Evolutionary conservation across 2,888 invertebrate species (phyloP).

Genomic region (Limnephilus auricula): DNA sequence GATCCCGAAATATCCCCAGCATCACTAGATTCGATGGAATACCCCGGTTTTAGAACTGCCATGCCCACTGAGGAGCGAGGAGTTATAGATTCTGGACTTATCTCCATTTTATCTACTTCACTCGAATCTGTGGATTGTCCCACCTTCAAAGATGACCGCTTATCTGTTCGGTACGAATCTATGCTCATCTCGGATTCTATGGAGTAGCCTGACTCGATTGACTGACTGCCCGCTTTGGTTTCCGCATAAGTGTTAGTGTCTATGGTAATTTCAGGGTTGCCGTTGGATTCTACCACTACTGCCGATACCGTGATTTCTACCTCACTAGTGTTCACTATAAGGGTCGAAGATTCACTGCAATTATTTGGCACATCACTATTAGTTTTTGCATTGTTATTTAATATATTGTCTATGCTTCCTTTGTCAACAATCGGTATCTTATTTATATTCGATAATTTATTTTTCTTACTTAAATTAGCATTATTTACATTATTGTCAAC

Average conservation of each 20-base stretch:
- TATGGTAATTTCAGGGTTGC: slow-evolving; percentile 77
- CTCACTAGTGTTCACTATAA: slow-evolving; percentile 58
- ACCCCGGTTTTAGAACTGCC: slow-evolving; percentile 77
- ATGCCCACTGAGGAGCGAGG: slow-evolving; percentile 74
- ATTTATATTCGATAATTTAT: slow-evolving; percentile 61
- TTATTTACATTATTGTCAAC: slow-evolving; percentile 66
- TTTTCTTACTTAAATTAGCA: slow-evolving; percentile 57
- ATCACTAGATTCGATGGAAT: slow-evolving; percentile 81
- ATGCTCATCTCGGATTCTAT: slow-evolving; percentile 79
- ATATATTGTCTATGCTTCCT: slow-evolving; percentile 61
- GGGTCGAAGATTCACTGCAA: slow-evolving; percentile 44
- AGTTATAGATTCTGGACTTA: slow-evolving; percentile 76
- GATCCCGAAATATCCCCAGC: slow-evolving; percentile 77
- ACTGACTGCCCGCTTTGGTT: slow-evolving; percentile 70
- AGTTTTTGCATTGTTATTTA: slow-evolving; percentile 64
- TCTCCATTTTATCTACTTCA: slow-evolving; percentile 80
- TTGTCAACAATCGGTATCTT: slow-evolving; percentile 49
- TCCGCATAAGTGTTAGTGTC: slow-evolving; percentile 73
- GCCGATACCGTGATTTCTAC: slow-evolving; percentile 66
- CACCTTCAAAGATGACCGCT: slow-evolving; percentile 79
- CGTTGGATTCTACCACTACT: slow-evolving; percentile 74
- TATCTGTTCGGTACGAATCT: slow-evolving; percentile 79
- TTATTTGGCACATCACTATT: slow-evolving; percentile 66
- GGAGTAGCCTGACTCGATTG: slow-evolving; percentile 77
- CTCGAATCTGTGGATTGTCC: slow-evolving; percentile 84